Evolutionary conservation across 2,797 vertebrate species (phyloP).

Genomic region (Centroberyx gerrardi): DNA sequence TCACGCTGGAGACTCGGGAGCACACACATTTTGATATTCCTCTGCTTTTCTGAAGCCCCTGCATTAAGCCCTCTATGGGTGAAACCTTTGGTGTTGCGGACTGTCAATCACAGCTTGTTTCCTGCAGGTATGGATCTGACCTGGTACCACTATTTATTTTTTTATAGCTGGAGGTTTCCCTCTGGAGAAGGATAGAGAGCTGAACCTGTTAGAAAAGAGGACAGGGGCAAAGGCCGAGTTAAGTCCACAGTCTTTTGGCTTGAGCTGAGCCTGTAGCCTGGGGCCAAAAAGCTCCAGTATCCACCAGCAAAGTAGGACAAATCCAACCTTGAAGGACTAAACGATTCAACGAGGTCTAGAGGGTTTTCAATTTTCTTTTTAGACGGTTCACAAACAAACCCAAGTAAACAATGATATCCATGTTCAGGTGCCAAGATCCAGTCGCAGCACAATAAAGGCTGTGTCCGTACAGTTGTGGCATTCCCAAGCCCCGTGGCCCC

Average conservation of each 20-base stretch:
- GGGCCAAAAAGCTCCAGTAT: constrained; percentile 40
- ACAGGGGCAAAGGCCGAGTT: constrained; percentile 28
- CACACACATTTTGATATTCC: constrained; percentile 47
- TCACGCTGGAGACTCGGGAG: constrained; percentile 22
- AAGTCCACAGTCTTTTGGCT: constrained; percentile 41
- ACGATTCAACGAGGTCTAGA: constrained; percentile 33
- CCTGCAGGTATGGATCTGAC: constrained; percentile 37
- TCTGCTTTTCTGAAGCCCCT: constrained; percentile 42
- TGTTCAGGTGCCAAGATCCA: constrained; percentile 44
- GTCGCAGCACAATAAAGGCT: constrained; percentile 34
- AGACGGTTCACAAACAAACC: constrained; percentile 34
- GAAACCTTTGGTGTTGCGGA: constrained; percentile 53
- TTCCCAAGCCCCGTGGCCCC: constrained; percentile 49
- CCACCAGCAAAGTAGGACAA: constrained; percentile 32
- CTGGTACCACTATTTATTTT: not conserved
- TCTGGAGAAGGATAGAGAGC: constrained; percentile 30
- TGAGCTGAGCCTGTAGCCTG: constrained; percentile 26
- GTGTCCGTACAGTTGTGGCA: constrained; percentile 53
- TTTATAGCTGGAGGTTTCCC: constrained; percentile 44
- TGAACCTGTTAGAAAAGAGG: constrained; percentile 50
- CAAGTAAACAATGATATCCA: constrained; percentile 36
- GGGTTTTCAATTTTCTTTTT: constrained; percentile 36
- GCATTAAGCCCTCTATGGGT: constrained; percentile 35
- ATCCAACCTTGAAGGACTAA: constrained; percentile 30
- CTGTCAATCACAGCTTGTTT: constrained; percentile 65